These are phyloP conservation scores for Nasua narica DNA, from an alignment of 2,797 vertebrate species.

Conservation along the genomic window DNA sequence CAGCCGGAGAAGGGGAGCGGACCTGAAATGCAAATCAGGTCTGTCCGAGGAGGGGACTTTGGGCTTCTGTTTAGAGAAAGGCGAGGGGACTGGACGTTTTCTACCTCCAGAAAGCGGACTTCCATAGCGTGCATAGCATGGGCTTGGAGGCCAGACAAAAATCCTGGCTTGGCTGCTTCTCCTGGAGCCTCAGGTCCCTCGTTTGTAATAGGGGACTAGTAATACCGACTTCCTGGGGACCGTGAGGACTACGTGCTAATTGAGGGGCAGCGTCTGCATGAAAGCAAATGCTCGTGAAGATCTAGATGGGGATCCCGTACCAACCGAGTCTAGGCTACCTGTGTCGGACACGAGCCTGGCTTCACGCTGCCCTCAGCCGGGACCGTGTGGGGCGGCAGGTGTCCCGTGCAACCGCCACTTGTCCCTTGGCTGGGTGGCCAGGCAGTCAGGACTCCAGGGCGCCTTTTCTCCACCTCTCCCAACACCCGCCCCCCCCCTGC, in stretches of 20 bases:
- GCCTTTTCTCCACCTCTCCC: not conserved
- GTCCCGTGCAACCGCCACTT: not conserved
- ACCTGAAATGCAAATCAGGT: too few species aligned
- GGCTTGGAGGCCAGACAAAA: not conserved
- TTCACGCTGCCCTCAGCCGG: accelerated
- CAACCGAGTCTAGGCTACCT: accelerated
- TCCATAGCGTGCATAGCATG: accelerated
- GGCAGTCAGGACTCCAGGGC: not conserved
- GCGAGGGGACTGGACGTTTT: too few species aligned
- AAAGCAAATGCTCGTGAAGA: not conserved
- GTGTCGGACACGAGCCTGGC: not conserved
- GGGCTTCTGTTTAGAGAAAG: not conserved
- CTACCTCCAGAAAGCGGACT: not conserved
- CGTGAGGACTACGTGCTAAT: not conserved
- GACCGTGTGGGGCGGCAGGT: not conserved
- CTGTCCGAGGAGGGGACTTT: not conserved
- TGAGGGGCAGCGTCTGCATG: not conserved
- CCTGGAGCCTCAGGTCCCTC: not conserved
- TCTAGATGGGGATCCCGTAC: accelerated
- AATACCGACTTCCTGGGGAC: not conserved
- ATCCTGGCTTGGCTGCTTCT: not conserved
- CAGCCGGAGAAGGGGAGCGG: not conserved
- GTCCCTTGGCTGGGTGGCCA: not conserved
- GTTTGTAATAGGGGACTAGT: not conserved
- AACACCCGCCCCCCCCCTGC: not conserved